phyloP scores from a whole-genome alignment of 2,888 invertebrate genomes.

The Thalpophila matura region DNA sequence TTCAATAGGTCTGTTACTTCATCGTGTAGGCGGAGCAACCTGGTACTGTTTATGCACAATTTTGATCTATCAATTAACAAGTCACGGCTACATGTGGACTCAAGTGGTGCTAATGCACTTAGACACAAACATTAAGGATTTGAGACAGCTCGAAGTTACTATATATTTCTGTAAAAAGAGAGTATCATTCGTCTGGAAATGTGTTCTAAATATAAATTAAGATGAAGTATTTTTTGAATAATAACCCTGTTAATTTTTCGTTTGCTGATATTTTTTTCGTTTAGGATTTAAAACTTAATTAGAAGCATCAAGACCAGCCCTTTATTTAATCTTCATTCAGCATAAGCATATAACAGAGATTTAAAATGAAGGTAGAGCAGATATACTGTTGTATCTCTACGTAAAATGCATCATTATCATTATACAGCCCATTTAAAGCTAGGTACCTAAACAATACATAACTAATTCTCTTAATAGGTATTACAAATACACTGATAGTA shows the following conservation, averaged over 20 bases:
- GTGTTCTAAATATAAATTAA: conserved; percentile 10
- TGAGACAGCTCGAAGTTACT: conserved; percentile 13
- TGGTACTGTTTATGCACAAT: conserved; percentile 53
- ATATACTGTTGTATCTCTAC: no score
- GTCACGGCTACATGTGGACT: conserved; percentile 31
- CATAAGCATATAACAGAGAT: no score
- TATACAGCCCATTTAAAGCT: no score
- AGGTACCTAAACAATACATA: no score
- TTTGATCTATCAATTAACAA: conserved; percentile 59
- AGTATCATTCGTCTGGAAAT: conserved; percentile 21
- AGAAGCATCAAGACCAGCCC: no score
- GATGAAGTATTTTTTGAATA: background rate
- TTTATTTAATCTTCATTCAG: background rate
- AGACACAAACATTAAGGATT: conserved; percentile 7
- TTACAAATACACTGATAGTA: no score
- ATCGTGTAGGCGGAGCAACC: conserved; percentile 31
- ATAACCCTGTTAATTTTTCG: background rate
- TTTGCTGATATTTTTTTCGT: no score
- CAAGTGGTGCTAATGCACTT: conserved; percentile 52
- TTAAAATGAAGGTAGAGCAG: no score
- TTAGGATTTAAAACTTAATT: no score
- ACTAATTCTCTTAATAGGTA: no score
- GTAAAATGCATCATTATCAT: no score
- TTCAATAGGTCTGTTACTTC: background rate
- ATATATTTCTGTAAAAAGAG: conserved; percentile 13